phyloP scores from a whole-genome alignment of 64 coral and sea anemone genomes.

The Pocillopora verrucosa region DNA sequence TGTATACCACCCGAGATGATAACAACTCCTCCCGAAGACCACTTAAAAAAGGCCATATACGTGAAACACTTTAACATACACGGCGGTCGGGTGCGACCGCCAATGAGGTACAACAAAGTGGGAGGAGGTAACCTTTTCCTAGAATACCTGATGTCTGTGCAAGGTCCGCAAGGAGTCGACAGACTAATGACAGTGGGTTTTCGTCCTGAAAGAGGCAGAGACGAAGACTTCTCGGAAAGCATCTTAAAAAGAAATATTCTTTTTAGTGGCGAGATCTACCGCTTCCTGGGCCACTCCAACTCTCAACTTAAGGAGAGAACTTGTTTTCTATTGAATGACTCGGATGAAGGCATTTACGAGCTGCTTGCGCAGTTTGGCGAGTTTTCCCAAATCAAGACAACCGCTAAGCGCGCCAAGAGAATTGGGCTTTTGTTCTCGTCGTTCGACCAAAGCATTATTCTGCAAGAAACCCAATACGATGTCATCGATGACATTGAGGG shows the following conservation, averaged over 20 bases:
- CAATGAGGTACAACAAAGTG: conserved; percentile 67
- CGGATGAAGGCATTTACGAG: conserved; percentile 52
- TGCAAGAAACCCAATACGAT: conserved; percentile 1
- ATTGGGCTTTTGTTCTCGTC: conserved; percentile 53
- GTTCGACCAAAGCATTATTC: conserved; percentile 44
- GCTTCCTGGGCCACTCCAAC: conserved; percentile 86
- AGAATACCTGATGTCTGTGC: conserved; percentile 60
- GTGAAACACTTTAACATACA: conserved; percentile 73
- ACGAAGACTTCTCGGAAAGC: conserved; percentile 1
- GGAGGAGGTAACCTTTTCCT: conserved; percentile 61
- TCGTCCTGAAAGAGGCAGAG: conserved; percentile 4
- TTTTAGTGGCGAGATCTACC: conserved; percentile 69
- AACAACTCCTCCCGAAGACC: conserved; percentile 41
- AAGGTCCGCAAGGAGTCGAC: conserved; percentile 68
- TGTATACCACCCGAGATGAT: conserved; percentile 65
- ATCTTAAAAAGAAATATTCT: conserved; percentile 61
- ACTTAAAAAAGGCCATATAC: conserved; percentile 50
- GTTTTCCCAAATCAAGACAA: conserved; percentile 43
- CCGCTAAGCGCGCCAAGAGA: conserved; percentile 32
- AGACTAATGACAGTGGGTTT: conserved; percentile 72
- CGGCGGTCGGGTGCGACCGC: conserved; percentile 30
- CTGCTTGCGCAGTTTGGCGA: conserved; percentile 60
- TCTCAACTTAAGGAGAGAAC: conserved; percentile 73
- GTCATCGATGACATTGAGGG: conserved; percentile 44
- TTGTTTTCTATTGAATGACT: conserved; percentile 59